Evolutionary conservation across 2,113 vertebrate genomes (phyloP).

Genomic region (Melierax canorus): DNA sequence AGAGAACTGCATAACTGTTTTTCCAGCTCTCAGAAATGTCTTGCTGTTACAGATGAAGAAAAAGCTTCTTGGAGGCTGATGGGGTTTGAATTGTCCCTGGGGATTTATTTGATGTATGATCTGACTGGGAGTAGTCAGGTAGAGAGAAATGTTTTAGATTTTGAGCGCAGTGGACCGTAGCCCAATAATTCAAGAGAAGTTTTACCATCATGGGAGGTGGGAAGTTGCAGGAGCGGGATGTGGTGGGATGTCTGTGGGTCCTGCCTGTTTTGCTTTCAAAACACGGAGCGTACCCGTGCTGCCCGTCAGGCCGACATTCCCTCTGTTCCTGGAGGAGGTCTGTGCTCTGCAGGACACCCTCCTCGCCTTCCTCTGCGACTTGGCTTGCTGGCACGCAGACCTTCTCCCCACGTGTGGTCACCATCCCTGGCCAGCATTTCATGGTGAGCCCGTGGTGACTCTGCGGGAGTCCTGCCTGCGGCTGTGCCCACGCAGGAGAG

Average conservation of each 20-base stretch:
- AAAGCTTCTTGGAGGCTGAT: not conserved
- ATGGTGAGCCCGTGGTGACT: not conserved
- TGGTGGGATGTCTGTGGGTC: not conserved
- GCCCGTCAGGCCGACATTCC: fast-evolving
- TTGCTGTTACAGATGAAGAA: not conserved
- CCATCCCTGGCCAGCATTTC: not conserved
- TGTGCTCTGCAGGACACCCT: not conserved
- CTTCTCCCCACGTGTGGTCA: fast-evolving
- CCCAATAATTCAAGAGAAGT: not conserved
- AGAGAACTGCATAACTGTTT: not conserved
- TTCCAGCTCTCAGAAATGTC: not conserved
- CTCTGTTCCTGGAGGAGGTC: not conserved
- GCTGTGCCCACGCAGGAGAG: not conserved
- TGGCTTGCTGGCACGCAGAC: not conserved
- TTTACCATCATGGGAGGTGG: not conserved
- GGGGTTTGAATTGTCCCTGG: not conserved
- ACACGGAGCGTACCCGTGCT: not conserved
- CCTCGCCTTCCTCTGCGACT: fast-evolving
- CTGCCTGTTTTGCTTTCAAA: not conserved
- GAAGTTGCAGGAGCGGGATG: not conserved
- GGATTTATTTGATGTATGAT: slow-evolving; percentile 2
- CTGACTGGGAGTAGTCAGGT: not conserved
- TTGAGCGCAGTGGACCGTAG: not conserved
- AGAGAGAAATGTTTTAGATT: not conserved
- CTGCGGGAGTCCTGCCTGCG: fast-evolving